These are phyloP conservation scores for Zeus faber DNA, from an alignment of 2,113 vertebrate genomes.

Conservation along the genomic window DNA sequence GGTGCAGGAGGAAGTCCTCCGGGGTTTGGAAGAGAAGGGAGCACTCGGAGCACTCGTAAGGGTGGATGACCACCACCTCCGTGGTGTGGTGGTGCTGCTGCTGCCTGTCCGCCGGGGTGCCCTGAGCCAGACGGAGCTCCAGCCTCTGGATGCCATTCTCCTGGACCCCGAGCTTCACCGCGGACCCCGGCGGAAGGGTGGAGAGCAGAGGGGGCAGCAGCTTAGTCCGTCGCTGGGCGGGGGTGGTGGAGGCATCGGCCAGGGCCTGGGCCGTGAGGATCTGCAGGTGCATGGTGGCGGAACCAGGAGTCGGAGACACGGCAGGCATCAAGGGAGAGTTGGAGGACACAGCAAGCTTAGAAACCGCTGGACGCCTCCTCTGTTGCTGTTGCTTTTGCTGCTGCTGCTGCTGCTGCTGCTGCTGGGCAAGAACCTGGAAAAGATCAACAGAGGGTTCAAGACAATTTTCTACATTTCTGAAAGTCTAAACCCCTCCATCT, in stretches of 20 bases:
- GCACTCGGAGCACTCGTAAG: constrained; percentile 88
- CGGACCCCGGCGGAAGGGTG: constrained; percentile 12
- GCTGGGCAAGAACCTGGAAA: constrained; percentile 64
- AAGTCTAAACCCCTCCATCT: not conserved
- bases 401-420: constrained; percentile 38
- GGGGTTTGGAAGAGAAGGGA: constrained; percentile 83
- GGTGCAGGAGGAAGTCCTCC: constrained; percentile 88
- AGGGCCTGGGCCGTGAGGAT: constrained; percentile 76
- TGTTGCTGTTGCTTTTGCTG: constrained; percentile 37
- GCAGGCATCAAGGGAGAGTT: constrained; percentile 60
- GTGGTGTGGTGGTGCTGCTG: constrained; percentile 24
- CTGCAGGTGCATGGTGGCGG: constrained; percentile 78
- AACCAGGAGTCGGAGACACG: constrained; percentile 57
- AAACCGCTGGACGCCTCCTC: constrained; percentile 27
- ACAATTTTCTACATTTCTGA: not conserved
- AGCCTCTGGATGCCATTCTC: constrained; percentile 53
- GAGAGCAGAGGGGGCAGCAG: constrained; percentile 54
- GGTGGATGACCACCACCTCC: constrained; percentile 77
- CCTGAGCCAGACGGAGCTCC: constrained; percentile 54
- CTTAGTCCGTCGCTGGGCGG: constrained; percentile 48
- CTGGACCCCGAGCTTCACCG: constrained; percentile 8
- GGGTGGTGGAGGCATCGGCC: constrained; percentile 56
- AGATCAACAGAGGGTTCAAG: not conserved
- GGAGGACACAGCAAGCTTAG: constrained; percentile 34
- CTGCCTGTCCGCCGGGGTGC: constrained; percentile 18